Evolutionary conservation across 1,140 invertebrate species (phyloP).

Genomic region (Neotoxoptera formosana): DNA sequence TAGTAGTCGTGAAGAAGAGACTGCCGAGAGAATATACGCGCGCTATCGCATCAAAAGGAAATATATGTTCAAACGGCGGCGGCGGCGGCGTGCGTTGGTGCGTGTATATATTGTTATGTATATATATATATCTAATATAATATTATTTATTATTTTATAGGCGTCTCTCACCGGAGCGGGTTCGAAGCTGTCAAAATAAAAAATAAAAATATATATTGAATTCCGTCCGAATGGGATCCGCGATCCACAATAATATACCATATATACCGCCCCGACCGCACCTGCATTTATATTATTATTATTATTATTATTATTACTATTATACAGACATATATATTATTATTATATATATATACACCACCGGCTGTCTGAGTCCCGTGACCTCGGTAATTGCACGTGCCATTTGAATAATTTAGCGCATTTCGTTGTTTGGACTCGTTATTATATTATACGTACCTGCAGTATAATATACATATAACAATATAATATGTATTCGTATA

Average conservation of each 20-base stretch:
- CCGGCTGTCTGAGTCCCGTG: neutral
- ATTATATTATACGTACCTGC: neutral
- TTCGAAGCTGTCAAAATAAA: constrained; percentile 26
- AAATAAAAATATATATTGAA: constrained; percentile 45
- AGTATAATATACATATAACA: too few species aligned
- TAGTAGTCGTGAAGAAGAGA: neutral
- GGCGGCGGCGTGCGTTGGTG: neutral
- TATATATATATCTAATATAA: constrained; percentile 13
- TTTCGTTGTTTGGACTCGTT: constrained; percentile 45
- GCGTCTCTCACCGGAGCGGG: constrained; percentile 2
- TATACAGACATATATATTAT: too few species aligned
- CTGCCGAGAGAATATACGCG: neutral
- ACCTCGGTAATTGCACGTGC: constrained; percentile 34
- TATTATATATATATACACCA: neutral
- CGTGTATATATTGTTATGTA: too few species aligned
- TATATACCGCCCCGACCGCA: neutral
- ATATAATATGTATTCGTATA: neutral
- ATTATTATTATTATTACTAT: neutral
- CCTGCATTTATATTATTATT: constrained; percentile 1
- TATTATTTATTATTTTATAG: constrained; percentile 33
- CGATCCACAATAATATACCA: neutral
- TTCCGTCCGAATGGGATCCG: neutral
- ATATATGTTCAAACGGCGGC: neutral
- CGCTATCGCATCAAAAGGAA: constrained; percentile 18
- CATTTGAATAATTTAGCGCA: constrained; percentile 53